Base-by-base conservation (phyloP, 2,888 invertebrate genomes). In the Serripes groenlandicus region DNA sequence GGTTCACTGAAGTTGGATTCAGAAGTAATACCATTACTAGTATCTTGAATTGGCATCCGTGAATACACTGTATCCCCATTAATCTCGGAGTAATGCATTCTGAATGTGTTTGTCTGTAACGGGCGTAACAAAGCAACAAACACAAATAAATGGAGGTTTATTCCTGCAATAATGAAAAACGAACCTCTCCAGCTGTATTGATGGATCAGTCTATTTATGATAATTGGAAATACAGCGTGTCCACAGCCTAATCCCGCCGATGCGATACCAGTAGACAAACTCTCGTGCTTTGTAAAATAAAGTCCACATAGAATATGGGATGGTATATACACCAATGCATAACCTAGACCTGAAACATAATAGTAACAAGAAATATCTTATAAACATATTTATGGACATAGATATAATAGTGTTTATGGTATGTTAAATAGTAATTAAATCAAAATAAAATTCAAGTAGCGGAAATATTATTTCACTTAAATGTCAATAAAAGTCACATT, bases 301-400 rank as follows among this genome's bases (percentile, higher is more conserved):
- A 91, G 72, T 7, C 91, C 92, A 62, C 90, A 88, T 32, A 92
- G 84, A 11, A 91, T 90, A 62, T 90, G 91, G 9, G 91, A 91
- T 23, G 92, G 91, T 4, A 91, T 79, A 32, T 90, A 91, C 7
- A 83, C 81, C 75, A 91, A 71, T 76, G 91, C 89, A 68, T 85
- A 90, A 0, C 92, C 92, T 68, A 92, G 62, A 52, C 92, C 92
- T 91, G 77, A n/a, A 85, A 88, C n/a, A n/a, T n/a, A n/a, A n/a
- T n/a, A n/a, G n/a, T n/a, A n/a, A n/a, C n/a, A n/a, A n/a, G n/a
- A n/a, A n/a, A n/a, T n/a, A n/a, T n/a, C n/a, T n/a, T n/a, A 28
- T n/a, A 70, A 15, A 71, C n/a, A 26, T n/a, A 52, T 52, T 4
- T 15, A 7, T n/a, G 18, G 23, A 52, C 18, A 52, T 23, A n/a